Evolutionary conservation across 2,888 invertebrate species (phyloP).

Genomic region (Epiperipatus broadwayi): DNA sequence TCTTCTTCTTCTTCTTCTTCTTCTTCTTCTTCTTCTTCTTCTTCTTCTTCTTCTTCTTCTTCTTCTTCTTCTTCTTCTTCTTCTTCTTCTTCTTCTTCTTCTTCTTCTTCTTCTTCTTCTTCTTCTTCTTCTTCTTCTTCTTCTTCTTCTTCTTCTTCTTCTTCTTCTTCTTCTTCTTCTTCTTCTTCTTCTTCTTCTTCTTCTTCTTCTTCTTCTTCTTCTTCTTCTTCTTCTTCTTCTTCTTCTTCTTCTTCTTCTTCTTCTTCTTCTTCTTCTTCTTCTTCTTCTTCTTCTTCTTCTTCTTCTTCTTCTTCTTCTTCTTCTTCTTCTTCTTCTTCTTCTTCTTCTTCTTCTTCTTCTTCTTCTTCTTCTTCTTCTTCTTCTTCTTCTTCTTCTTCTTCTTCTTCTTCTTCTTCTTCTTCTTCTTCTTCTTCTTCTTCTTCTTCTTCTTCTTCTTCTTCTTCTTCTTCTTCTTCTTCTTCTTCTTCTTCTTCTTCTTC

Average conservation of each 20-base stretch:
- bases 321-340: constrained; percentile 11
- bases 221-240: constrained; percentile 9
- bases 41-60: constrained; percentile 10
- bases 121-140: constrained; percentile 10
- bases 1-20: constrained; percentile 9
- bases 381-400: constrained; percentile 10
- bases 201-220: constrained; percentile 11
- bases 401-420: constrained; percentile 10
- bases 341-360: constrained; percentile 10
- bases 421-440: constrained; percentile 9
- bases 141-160: constrained; percentile 10
- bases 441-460: constrained; percentile 10
- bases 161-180: constrained; percentile 11
- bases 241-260: constrained; percentile 10
- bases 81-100: constrained; percentile 10
- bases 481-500: constrained; percentile 8
- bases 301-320: constrained; percentile 8
- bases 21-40: constrained; percentile 10
- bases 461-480: constrained; percentile 10
- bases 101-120: constrained; percentile 10
- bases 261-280: constrained; percentile 9
- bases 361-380: constrained; percentile 10
- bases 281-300: constrained; percentile 11
- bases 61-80: constrained; percentile 8
- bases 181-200: constrained; percentile 8